These are phyloP conservation scores for Caranx ignobilis DNA, from an alignment of 2,113 vertebrate species.

Conservation along the genomic window DNA sequence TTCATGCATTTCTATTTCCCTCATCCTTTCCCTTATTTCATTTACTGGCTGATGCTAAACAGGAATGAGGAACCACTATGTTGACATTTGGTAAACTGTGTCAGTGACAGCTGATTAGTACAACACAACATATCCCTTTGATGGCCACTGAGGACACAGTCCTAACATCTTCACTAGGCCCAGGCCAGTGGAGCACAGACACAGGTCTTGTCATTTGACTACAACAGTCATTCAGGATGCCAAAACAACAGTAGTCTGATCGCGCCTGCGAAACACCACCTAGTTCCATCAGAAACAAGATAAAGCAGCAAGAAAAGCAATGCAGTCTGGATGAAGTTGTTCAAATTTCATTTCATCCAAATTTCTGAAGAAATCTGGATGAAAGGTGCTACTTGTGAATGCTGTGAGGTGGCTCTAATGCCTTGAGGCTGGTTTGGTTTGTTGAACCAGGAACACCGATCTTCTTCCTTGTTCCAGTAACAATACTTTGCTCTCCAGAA, in stretches of 20 bases:
- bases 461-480: slow-evolving; percentile 21
- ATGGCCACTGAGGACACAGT: background rate
- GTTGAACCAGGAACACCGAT: slow-evolving; percentile 14
- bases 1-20: background rate
- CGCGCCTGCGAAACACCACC: no score
- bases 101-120: background rate
- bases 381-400: slow-evolving; percentile 7
- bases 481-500: slow-evolving; percentile 17
- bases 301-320: background rate
- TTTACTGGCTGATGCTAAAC: background rate
- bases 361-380: background rate
- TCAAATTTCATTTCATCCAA: no score
- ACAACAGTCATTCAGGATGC: background rate
- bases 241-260: background rate
- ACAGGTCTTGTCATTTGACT: background rate
- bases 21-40: background rate
- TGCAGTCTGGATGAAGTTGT: background rate
- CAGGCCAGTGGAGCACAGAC: background rate
- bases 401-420: background rate
- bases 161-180: background rate
- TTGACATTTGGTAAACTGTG: background rate
- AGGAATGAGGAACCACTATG: background rate
- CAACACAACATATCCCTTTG: no score
- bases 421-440: slow-evolving; percentile 12
- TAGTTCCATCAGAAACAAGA: background rate